These are phyloP conservation scores for Umimayanthus chanpuru DNA, from an alignment of 92 coral and sea anemone species.

Conservation along the genomic window DNA sequence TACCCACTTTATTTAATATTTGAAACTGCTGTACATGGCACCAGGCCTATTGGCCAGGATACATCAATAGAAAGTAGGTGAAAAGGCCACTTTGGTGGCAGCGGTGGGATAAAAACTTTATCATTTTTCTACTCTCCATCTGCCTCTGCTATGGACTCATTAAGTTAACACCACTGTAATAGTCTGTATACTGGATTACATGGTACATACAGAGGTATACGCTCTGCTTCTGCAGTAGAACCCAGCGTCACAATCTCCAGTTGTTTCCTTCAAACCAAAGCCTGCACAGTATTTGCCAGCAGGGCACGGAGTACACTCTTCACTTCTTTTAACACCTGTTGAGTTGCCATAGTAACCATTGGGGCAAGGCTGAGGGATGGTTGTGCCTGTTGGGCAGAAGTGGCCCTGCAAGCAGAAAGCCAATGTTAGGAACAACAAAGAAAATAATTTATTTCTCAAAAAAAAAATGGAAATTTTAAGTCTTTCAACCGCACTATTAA, in stretches of 20 bases:
- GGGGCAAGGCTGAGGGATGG: slow-evolving; percentile 94
- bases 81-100: neutral
- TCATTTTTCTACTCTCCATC: neutral
- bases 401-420: slow-evolving; percentile 66
- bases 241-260: slow-evolving; percentile 98
- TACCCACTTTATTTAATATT: slow-evolving; percentile 60
- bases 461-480: neutral
- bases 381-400: slow-evolving; percentile 97
- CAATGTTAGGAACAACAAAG: too few relatives aligned
- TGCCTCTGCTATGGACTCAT: neutral
- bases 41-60: too few relatives aligned
- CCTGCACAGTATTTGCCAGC: slow-evolving; percentile 99
- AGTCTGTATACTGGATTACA: neutral
- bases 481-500: neutral
- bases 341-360: slow-evolving; percentile 96
- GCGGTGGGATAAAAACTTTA: too few relatives aligned
- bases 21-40: too few relatives aligned
- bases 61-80: too few relatives aligned
- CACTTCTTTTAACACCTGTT: slow-evolving; percentile 91
- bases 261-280: slow-evolving; percentile 75
- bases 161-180: neutral
- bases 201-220: slow-evolving; percentile 85
- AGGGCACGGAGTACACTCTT: slow-evolving; percentile 93
- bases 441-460: too few relatives aligned
- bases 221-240: slow-evolving; percentile 94